phyloP scores from a whole-genome alignment of 1,140 invertebrate species.

The Euwallacea similis region DNA sequence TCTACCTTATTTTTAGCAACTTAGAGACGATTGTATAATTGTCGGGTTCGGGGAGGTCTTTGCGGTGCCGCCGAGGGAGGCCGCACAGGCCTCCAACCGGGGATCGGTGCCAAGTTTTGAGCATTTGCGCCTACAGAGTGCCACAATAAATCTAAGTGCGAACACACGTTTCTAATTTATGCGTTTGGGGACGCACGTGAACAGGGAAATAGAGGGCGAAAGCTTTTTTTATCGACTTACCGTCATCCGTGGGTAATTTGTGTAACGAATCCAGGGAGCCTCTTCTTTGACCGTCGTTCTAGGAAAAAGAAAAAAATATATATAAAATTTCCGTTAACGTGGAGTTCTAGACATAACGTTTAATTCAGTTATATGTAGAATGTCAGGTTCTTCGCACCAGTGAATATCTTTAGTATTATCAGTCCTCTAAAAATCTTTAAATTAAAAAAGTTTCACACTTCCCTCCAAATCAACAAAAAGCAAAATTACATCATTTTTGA shows the following conservation, averaged over 20 bases:
- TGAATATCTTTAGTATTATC: too few relatives aligned
- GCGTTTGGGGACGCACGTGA: too few relatives aligned
- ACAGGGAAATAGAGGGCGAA: background rate
- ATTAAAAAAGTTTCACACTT: too few relatives aligned
- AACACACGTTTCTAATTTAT: background rate
- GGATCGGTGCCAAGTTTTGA: constrained; percentile 42
- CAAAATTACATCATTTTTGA: too few relatives aligned
- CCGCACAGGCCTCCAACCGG: constrained; percentile 52
- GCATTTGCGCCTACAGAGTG: constrained; percentile 43
- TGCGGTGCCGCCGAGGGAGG: constrained; percentile 48
- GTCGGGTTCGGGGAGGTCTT: constrained; percentile 51
- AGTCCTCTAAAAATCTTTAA: too few relatives aligned
- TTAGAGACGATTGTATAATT: constrained; percentile 50
- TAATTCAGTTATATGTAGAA: too few relatives aligned
- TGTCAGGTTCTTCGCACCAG: too few relatives aligned
- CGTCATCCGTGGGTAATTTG: constrained; percentile 59
- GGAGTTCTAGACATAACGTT: too few relatives aligned
- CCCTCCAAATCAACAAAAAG: too few relatives aligned
- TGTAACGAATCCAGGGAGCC: constrained; percentile 67
- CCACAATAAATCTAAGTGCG: constrained; percentile 6
- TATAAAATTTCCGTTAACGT: background rate
- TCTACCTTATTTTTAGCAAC: constrained; percentile 4
- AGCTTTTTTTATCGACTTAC: constrained; percentile 52
- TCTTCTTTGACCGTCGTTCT: constrained; percentile 44
- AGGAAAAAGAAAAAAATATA: constrained; percentile 29